Conservation (phyloP, 2,888 invertebrate species). For the Tribolium freemani region DNA sequence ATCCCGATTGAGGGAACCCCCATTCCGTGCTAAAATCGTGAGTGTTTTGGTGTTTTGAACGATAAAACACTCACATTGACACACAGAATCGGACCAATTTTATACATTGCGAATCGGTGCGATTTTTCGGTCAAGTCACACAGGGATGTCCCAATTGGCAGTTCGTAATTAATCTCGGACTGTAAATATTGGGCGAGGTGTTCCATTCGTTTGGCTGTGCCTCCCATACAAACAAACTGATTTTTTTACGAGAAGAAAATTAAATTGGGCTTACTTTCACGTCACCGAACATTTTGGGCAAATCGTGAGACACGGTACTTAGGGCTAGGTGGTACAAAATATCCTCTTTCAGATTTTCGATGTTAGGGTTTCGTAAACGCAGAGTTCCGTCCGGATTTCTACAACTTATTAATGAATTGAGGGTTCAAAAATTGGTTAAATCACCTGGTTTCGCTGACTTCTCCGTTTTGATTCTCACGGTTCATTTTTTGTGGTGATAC, state of each 20-base stretch:
- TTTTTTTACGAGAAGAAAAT: not conserved
- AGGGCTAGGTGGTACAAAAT: constrained; percentile 13
- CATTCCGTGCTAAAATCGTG: constrained; percentile 90
- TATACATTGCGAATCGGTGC: constrained; percentile 95
- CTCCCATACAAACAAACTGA: constrained; percentile 97
- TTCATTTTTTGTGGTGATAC: no score
- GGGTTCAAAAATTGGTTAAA: not conserved
- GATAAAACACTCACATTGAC: constrained; percentile 79
- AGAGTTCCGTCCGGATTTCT: constrained; percentile 16
- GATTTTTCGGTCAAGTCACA: constrained; percentile 92
- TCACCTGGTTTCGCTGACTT: no score
- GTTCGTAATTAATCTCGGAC: constrained; percentile 89
- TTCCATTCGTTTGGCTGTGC: constrained; percentile 94
- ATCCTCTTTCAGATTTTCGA: not conserved
- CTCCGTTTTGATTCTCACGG: no score
- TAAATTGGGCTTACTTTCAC: not conserved
- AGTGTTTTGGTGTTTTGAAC: no score
- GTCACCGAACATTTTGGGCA: constrained; percentile 5
- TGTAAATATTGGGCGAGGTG: constrained; percentile 92
- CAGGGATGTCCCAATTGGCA: constrained; percentile 89
- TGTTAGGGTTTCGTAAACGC: not conserved
- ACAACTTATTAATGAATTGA: not conserved
- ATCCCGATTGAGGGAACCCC: constrained; percentile 97
- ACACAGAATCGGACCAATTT: constrained; percentile 90
- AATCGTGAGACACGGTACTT: not conserved